Evolutionary conservation across 92 coral and sea anemone species (phyloP).

Genomic region (Palythoa heliodiscus): DNA sequence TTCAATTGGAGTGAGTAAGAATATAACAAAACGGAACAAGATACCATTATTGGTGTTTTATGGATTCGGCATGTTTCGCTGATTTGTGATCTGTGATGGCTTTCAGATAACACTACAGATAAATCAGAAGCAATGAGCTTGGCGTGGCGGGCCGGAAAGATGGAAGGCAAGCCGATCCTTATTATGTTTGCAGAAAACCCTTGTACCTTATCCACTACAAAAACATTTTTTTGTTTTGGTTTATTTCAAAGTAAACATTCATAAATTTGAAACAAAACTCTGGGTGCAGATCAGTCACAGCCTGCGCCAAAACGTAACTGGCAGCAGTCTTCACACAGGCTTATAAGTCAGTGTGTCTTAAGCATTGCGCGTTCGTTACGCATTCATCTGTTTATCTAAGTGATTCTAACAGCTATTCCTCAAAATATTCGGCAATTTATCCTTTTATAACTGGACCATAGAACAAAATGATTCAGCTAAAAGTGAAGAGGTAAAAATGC

Average conservation of each 20-base stretch:
- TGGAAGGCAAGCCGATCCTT: conserved; percentile 24
- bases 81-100: conserved; percentile 40
- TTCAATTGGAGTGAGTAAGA: conserved; percentile 31
- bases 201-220: conserved; percentile 29
- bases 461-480: background rate
- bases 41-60: conserved; percentile 39
- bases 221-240: conserved; percentile 38
- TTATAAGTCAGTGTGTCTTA: background rate
- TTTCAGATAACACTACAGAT: conserved; percentile 28
- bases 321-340: background rate
- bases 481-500: background rate
- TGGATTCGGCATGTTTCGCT: conserved; percentile 42
- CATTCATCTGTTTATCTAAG: no score
- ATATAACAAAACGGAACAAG: conserved; percentile 22
- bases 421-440: no score
- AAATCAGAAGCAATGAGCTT: conserved; percentile 24
- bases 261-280: conserved; percentile 24
- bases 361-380: background rate
- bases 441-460: no score
- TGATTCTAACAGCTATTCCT: no score
- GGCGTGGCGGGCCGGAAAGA: conserved; percentile 31
- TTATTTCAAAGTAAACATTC: conserved; percentile 29
- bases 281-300: background rate
- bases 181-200: conserved; percentile 13
- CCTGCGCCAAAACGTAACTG: background rate